Base-by-base conservation (phyloP, 2,888 invertebrate genomes). In the Venusia cambrica region DNA sequence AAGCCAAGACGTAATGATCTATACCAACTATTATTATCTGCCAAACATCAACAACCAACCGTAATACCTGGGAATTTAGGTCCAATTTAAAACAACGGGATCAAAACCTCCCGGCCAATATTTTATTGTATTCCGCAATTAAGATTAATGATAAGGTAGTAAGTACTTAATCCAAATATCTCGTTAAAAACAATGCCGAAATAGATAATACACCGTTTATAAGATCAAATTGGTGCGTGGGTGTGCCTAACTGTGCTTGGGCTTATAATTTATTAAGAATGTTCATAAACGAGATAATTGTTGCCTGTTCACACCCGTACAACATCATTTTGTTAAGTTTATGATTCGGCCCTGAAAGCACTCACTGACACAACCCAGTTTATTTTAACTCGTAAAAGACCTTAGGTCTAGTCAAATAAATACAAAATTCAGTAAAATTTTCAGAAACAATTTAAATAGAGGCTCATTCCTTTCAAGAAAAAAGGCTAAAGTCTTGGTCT, bases 71-170 rank as follows among this genome's bases (percentile, higher is more conserved):
- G 9, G 1, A 20, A 42, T 56, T 66, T 75, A 63, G 66, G 73
- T 62, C 47, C 44, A 70, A 49, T 62, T 63, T 74, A 27, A 7
- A 27, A 11, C 46, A 62, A 57, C 48, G 54, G 54, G 44, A 49
- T 7, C 49, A 43, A 51, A 58, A 68, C 59, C 68, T 72, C 62
- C 54, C 52, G 67, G 74, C 38, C 74, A 73, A 83, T 83, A 84
- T 83, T 83, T 85, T 85, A 85, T 84, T 83, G 80, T 83, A 84
- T 83, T 83, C 81, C 57, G 73, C 85, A 84, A 87, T 87, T 85
- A 85, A 85, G 85, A 87, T 87, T 83, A 79, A 85, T 85, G 85
- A 87, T 87, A 85, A 85, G 70, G 71, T 63, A 77, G 69, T 83
- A 83, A 84, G 84, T 83, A 80, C 83, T 85, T 83, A 85, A 83